A percentile compares a stretch with the other conserved stretches of the same genome.
Evolutionary conservation across 2,888 invertebrate genomes (phyloP).

Genomic region (Amblyteles armatorius): DNA sequence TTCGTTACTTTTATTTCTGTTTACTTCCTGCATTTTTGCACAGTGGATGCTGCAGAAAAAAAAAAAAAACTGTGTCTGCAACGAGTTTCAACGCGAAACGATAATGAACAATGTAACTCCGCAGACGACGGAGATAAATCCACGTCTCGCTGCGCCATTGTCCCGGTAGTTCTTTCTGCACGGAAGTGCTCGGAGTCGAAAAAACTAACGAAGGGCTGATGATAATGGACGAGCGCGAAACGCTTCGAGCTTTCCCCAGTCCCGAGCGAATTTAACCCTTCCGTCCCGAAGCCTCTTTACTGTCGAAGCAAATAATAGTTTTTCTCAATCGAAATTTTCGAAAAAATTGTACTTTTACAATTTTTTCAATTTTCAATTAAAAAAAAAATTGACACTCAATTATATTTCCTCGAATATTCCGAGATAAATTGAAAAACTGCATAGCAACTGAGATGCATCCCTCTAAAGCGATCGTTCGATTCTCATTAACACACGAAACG

Average conservation of each 20-base stretch:
- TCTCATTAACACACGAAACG: not conserved
- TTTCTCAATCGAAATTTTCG: no score
- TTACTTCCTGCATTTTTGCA: not conserved
- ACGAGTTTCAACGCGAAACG: conserved; percentile 11
- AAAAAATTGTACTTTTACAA: no score
- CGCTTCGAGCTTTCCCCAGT: no score
- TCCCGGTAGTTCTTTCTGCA: not conserved
- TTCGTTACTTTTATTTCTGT: not conserved
- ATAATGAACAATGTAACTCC: conserved; percentile 9
- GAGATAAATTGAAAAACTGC: not conserved
- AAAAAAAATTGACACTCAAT: no score
- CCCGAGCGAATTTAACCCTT: not conserved
- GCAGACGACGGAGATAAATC: not conserved
- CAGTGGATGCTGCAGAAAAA: conserved; percentile 2
- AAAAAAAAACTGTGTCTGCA: conserved; percentile 19
- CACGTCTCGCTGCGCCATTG: not conserved
- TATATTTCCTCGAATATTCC: not conserved
- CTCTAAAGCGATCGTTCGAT: not conserved
- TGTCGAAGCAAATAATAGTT: no score
- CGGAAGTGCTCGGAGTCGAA: not conserved
- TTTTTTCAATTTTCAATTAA: no score
- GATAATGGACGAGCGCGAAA: not conserved
- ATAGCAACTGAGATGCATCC: no score
- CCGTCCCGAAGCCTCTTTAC: not conserved
- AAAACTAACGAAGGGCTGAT: not conserved